A percentile compares a stretch with the other conserved stretches of the same genome.
phyloP scores from a whole-genome alignment of 2,888 invertebrate genomes.

The Calameuta filiformis region DNA sequence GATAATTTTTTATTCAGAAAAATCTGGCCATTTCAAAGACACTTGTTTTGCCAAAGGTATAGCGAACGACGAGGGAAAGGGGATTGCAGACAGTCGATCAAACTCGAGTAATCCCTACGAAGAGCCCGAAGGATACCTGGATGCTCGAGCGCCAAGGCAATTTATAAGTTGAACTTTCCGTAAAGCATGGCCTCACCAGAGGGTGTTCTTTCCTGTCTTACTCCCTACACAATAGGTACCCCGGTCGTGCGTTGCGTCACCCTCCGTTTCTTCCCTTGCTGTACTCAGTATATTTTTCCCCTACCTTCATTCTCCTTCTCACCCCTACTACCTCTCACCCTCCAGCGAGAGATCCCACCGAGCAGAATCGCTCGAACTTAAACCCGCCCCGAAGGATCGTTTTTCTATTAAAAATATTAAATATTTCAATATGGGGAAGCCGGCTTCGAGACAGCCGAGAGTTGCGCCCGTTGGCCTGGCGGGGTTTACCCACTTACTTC shows the following conservation, averaged over 20 bases:
- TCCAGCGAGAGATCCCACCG: background rate
- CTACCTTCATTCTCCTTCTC: background rate
- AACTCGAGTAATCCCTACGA: conserved; percentile 18
- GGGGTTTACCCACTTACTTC: conserved; percentile 7
- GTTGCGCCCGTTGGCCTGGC: conserved; percentile 17
- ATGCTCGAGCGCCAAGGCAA: conserved; percentile 1
- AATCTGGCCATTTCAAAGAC: background rate
- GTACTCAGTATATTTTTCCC: background rate
- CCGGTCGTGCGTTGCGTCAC: background rate
- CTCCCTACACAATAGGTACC: background rate
- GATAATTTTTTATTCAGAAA: background rate
- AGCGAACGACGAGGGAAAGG: no score
- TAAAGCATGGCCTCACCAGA: background rate
- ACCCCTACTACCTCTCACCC: background rate
- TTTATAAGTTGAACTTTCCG: conserved; percentile 15
- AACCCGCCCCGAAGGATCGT: conserved; percentile 32
- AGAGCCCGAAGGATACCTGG: background rate
- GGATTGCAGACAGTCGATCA: conserved; percentile 10
- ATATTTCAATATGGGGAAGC: conserved; percentile 48
- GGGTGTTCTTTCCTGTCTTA: background rate
- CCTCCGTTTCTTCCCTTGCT: background rate
- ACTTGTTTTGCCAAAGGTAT: background rate
- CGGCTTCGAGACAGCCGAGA: conserved; percentile 18
- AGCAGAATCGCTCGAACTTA: conserved; percentile 18
- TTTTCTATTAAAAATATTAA: conserved; percentile 53